Percentiles rank a stretch among this genome's conserved stretches.
Evolutionary conservation across 2,797 vertebrate genomes (phyloP).

Genomic region (Phoebastria nigripes): DNA sequence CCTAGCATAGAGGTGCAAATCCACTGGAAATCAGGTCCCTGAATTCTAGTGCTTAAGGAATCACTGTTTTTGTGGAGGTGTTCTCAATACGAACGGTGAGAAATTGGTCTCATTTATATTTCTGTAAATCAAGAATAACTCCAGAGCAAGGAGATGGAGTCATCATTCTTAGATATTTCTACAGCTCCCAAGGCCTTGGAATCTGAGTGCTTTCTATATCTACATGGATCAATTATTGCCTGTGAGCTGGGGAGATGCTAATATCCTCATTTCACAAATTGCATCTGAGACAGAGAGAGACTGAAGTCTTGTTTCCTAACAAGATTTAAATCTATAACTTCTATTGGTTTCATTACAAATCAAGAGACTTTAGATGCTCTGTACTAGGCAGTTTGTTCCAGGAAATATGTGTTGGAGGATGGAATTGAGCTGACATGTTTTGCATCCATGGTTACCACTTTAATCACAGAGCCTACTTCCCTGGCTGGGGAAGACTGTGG

Average conservation of each 20-base stretch:
- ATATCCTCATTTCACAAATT: not conserved
- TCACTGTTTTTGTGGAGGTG: not conserved
- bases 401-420: not conserved
- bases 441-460: not conserved
- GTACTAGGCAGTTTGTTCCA: not conserved
- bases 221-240: not conserved
- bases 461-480: not conserved
- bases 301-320: not conserved
- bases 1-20: not conserved
- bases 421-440: not conserved
- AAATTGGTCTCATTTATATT: not conserved
- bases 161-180: not conserved
- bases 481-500: not conserved
- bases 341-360: not conserved
- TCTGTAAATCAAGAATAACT: not conserved
- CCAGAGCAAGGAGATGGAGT: not conserved
- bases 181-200: not conserved
- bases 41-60: not conserved
- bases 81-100: not conserved
- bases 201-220: not conserved
- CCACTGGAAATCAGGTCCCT: not conserved
- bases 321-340: conserved; percentile 2
- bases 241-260: not conserved
- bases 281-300: not conserved
- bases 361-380: not conserved